Evolutionary conservation across 2,113 vertebrate species (phyloP).

Genomic region (Callospermophilus lateralis): DNA sequence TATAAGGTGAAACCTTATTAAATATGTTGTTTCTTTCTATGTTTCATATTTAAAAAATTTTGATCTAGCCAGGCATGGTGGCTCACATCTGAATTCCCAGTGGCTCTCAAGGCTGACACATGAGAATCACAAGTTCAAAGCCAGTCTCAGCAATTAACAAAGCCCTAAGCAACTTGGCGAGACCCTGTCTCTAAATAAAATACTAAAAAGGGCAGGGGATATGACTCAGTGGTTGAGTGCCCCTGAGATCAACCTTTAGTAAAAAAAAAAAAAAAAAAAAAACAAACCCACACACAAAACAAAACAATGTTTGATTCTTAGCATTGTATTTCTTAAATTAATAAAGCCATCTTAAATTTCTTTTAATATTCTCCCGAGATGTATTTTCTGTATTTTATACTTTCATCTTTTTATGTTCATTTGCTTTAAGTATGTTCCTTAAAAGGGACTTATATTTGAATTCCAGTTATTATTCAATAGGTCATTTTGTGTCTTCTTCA

Average conservation of each 20-base stretch:
- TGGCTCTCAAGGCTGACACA: no score
- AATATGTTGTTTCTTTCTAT: background rate
- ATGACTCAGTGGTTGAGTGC: no score
- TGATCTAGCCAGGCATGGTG: background rate
- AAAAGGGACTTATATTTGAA: background rate
- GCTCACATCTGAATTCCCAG: no score
- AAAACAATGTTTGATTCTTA: background rate
- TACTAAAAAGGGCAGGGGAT: no score
- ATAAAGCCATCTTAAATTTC: background rate
- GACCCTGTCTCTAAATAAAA: no score
- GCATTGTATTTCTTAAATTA: background rate
- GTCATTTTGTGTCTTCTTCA: background rate
- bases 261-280: no score
- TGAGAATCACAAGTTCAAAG: no score
- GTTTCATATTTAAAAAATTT: background rate
- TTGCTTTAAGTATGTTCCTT: background rate
- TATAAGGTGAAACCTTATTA: background rate
- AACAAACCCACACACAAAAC: no score
- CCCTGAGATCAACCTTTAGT: no score
- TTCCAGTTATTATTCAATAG: background rate
- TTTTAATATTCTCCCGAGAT: background rate
- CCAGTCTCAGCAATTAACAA: no score
- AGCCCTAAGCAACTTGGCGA: no score
- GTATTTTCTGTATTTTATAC: background rate
- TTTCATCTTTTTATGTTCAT: background rate